Percentiles rank a stretch among this genome's conserved stretches.
These are phyloP conservation scores for Chauna torquata DNA, from an alignment of 2,113 vertebrate genomes.

Conservation along the genomic window DNA sequence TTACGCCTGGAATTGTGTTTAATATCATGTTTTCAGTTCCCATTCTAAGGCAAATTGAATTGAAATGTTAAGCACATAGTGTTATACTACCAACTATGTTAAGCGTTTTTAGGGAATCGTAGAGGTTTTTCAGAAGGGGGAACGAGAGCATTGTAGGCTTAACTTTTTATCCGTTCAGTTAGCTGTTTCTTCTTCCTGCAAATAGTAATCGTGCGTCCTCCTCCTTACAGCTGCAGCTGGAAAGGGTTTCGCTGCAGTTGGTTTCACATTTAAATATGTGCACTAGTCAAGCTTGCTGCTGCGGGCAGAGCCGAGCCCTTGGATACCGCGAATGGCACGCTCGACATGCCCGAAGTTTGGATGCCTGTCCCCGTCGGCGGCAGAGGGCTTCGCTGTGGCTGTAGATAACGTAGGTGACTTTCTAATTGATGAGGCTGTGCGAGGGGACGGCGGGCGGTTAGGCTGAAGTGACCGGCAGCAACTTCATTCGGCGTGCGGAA, in stretches of 20 bases:
- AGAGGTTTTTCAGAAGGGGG: background rate
- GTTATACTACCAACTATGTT: background rate
- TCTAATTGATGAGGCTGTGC: background rate
- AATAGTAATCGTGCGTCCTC: background rate
- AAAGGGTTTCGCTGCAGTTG: background rate
- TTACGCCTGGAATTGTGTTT: background rate
- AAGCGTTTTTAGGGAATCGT: background rate
- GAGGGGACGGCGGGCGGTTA: background rate
- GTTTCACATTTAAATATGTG: background rate
- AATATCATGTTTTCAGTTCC: background rate
- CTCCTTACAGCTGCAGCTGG: background rate
- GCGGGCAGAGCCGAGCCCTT: background rate
- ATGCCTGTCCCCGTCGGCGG: background rate
- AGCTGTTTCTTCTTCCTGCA: background rate
- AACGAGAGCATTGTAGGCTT: background rate
- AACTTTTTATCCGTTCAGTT: background rate
- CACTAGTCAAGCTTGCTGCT: background rate
- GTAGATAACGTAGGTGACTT: background rate
- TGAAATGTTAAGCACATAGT: background rate
- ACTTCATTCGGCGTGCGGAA: accelerated
- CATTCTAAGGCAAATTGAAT: background rate
- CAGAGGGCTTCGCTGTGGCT: background rate
- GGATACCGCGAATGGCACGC: accelerated
- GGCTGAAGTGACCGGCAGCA: background rate
- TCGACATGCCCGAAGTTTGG: accelerated